Percentiles rank a stretch among this genome's conserved stretches.
Evolutionary conservation across 2,113 vertebrate genomes (phyloP).

Genomic region (Naja naja): DNA sequence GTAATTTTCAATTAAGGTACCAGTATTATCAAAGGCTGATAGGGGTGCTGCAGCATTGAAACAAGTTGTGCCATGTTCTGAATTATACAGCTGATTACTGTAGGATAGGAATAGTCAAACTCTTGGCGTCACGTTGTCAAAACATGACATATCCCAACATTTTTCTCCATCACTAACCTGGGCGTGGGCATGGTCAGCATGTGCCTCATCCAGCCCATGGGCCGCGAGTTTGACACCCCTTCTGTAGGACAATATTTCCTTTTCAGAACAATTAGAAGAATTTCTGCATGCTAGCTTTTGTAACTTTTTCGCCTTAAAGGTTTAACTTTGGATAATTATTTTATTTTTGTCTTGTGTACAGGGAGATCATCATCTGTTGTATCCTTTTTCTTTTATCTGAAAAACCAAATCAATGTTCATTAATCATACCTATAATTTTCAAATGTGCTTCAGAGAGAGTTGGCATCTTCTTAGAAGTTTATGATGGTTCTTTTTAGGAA

Average conservation of each 20-base stretch:
- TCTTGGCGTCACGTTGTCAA: too few relatives aligned
- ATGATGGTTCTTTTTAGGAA: neutral
- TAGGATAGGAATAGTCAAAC: neutral
- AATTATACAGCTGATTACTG: neutral
- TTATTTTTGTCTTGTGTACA: slow-evolving; percentile 28
- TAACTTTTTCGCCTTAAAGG: neutral
- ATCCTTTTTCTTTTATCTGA: slow-evolving; percentile 47
- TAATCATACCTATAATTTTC: neutral
- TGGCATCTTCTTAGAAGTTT: neutral
- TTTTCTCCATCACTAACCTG: too few relatives aligned
- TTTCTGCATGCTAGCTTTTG: neutral
- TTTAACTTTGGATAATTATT: slow-evolving; percentile 22
- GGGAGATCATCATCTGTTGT: slow-evolving; percentile 56
- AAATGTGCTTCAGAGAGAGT: neutral
- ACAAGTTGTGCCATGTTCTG: neutral
- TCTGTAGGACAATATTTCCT: neutral
- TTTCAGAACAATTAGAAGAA: neutral
- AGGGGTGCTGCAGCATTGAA: neutral
- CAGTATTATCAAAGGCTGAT: neutral
- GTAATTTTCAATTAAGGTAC: neutral
- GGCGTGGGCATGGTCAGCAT: too few relatives aligned
- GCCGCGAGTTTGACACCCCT: too few relatives aligned
- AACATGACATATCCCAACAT: too few relatives aligned
- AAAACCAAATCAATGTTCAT: neutral
- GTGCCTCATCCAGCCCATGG: too few relatives aligned